phyloP scores from a whole-genome alignment of 2,113 vertebrate genomes.

The Clupea harengus region DNA sequence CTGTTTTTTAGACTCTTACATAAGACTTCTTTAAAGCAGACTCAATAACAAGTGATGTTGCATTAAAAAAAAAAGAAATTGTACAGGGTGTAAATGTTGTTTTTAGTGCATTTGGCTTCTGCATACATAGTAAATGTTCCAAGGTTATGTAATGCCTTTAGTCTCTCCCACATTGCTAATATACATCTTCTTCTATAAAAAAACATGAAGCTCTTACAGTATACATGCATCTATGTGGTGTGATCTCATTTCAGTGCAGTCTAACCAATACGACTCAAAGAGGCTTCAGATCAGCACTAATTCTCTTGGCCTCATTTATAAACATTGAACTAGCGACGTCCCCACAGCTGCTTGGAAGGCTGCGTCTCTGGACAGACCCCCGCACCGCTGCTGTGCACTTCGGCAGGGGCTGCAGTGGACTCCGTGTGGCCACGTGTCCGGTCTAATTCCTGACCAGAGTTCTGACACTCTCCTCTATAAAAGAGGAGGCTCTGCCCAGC shows the following conservation, averaged over 20 bases:
- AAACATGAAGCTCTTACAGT: background rate
- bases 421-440: constrained; percentile 2
- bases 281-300: constrained; percentile 26
- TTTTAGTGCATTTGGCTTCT: background rate
- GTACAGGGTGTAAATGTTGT: too few species aligned
- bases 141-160: background rate
- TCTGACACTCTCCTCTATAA: constrained; percentile 21
- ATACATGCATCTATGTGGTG: background rate
- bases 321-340: constrained; percentile 37
- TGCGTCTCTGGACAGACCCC: background rate
- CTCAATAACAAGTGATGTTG: too few species aligned
- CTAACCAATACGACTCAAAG: constrained; percentile 13
- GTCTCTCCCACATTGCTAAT: background rate
- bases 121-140: background rate
- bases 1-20: background rate
- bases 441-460: background rate
- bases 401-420: too few species aligned
- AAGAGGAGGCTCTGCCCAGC: constrained; percentile 23
- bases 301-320: constrained; percentile 34
- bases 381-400: background rate
- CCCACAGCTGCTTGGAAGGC: constrained; percentile 12
- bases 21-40: too few species aligned
- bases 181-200: background rate
- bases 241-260: background rate
- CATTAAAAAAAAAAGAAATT: too few species aligned